phyloP scores from a whole-genome alignment of 1,140 invertebrate genomes.

The Eciton burchellii region DNA sequence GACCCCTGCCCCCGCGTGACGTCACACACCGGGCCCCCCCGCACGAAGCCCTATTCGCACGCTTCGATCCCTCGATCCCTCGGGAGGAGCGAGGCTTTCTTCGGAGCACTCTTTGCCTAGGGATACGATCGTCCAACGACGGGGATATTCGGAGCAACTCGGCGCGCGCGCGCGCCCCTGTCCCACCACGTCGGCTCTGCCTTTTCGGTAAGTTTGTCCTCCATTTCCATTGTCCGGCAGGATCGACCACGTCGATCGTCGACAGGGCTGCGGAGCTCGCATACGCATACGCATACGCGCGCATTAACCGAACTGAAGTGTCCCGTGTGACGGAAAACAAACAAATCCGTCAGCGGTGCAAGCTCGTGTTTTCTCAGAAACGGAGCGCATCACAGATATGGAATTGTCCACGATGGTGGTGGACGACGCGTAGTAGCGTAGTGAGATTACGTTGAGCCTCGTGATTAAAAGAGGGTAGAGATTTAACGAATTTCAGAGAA shows the following conservation, averaged over 20 bases:
- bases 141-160: constrained; percentile 4
- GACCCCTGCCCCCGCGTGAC: neutral
- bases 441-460: too few relatives aligned
- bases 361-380: too few relatives aligned
- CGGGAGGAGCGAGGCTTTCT: too few relatives aligned
- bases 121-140: neutral
- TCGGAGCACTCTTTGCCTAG: neutral
- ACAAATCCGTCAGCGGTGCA: neutral
- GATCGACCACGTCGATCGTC: neutral
- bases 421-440: too few relatives aligned
- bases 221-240: constrained; percentile 3
- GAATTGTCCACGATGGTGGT: too few relatives aligned
- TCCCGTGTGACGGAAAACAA: neutral
- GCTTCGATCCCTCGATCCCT: neutral
- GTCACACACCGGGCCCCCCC: neutral
- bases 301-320: neutral
- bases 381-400: too few relatives aligned
- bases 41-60: neutral
- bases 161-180: neutral
- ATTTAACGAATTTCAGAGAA: too few relatives aligned
- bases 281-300: too few relatives aligned
- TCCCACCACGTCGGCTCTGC: constrained; percentile 31
- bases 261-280: neutral
- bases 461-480: too few relatives aligned
- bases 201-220: constrained; percentile 60